A percentile compares a stretch with the other conserved stretches of the same genome.
phyloP scores from a whole-genome alignment of 2,113 vertebrate species.

The Hippocampus mohnikei region DNA sequence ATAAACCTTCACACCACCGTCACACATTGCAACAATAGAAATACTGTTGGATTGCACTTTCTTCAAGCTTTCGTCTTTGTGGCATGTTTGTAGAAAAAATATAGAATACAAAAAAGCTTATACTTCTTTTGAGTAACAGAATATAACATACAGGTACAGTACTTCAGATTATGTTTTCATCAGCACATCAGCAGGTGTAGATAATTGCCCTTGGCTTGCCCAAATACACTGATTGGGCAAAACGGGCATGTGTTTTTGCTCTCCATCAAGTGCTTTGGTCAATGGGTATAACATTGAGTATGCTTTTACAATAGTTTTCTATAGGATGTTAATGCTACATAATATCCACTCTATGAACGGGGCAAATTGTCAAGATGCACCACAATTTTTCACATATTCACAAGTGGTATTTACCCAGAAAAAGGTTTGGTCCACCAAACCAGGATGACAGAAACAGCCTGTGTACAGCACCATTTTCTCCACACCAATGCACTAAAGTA shows the following conservation, averaged over 20 bases:
- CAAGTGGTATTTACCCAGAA: slow-evolving; percentile 45
- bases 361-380: slow-evolving; percentile 50
- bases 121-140: slow-evolving; percentile 75
- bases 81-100: slow-evolving; percentile 74
- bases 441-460: slow-evolving; percentile 30
- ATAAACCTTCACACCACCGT: slow-evolving; percentile 53
- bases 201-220: slow-evolving; percentile 55
- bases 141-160: slow-evolving; percentile 77
- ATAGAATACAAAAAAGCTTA: slow-evolving; percentile 76
- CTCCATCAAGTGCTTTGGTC: slow-evolving; percentile 72
- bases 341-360: slow-evolving; percentile 57
- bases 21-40: slow-evolving; percentile 71
- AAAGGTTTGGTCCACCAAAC: slow-evolving; percentile 54
- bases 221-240: slow-evolving; percentile 54
- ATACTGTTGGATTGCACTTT: slow-evolving; percentile 75
- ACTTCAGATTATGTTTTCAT: slow-evolving; percentile 75
- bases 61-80: slow-evolving; percentile 71
- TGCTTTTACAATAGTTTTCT: slow-evolving; percentile 65
- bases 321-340: slow-evolving; percentile 73
- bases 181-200: slow-evolving; percentile 74
- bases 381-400: slow-evolving; percentile 60
- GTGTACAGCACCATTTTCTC: slow-evolving; percentile 39
- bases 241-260: slow-evolving; percentile 61
- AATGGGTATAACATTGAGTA: slow-evolving; percentile 64
- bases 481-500: slow-evolving; percentile 38